Conservation (phyloP, 2,113 vertebrate species). For the Sula dactylatra region DNA sequence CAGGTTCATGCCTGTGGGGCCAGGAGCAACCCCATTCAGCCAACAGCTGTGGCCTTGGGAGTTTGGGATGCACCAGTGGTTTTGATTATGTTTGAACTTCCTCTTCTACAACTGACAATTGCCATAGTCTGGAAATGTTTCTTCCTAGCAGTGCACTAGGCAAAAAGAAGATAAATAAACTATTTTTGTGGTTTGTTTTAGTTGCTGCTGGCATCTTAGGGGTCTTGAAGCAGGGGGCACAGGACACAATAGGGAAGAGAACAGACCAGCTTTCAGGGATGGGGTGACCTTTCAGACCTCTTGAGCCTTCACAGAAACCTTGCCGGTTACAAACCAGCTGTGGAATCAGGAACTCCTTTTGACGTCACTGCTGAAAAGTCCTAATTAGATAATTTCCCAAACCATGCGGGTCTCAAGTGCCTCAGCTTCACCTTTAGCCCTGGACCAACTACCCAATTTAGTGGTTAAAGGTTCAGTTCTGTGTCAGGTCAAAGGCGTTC, state of each 20-base stretch:
- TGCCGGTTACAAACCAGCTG: conserved; percentile 65
- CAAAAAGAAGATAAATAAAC: conserved; percentile 55
- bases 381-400: conserved; percentile 79
- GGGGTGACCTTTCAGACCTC: conserved; percentile 70
- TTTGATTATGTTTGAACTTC: conserved; percentile 71
- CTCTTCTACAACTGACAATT: conserved; percentile 55
- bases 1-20: not conserved
- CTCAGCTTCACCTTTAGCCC: conserved; percentile 76
- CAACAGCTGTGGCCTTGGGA: conserved; percentile 9
- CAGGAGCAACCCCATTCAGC: conserved; percentile 1
- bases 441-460: conserved; percentile 61
- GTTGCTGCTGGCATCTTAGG: conserved; percentile 30
- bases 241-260: conserved; percentile 17
- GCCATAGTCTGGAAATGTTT: conserved; percentile 55
- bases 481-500: conserved; percentile 67
- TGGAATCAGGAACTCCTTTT: conserved; percentile 64
- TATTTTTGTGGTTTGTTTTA: conserved; percentile 35
- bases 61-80: conserved; percentile 29
- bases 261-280: conserved; percentile 32
- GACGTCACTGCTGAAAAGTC: conserved; percentile 61
- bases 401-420: conserved; percentile 41
- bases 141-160: conserved; percentile 3
- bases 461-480: conserved; percentile 70
- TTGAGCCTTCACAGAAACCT: conserved; percentile 28
- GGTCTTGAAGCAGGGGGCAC: not conserved